phyloP scores from a whole-genome alignment of 2,113 vertebrate species.

The Nycticryphes semicollaris region DNA sequence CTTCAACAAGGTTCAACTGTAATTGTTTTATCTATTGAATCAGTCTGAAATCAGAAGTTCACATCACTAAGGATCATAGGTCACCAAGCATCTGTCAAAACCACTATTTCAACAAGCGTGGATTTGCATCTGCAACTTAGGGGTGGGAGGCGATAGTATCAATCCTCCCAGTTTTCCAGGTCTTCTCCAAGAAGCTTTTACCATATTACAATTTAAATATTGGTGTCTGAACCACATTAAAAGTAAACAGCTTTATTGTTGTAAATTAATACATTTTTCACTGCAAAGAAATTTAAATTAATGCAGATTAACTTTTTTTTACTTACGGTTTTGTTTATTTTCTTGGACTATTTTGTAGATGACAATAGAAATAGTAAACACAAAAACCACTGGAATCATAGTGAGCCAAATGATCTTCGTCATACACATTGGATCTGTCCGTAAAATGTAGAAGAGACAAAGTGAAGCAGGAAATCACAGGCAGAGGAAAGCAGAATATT shows the following conservation, averaged over 20 bases:
- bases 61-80: neutral
- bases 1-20: neutral
- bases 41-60: neutral
- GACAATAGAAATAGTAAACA: slow-evolving; percentile 39
- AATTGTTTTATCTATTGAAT: neutral
- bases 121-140: neutral
- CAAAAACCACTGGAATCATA: slow-evolving; percentile 67
- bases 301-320: neutral
- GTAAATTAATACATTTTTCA: neutral
- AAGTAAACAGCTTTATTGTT: neutral
- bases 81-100: neutral
- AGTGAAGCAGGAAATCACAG: slow-evolving; percentile 12
- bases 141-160: neutral
- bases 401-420: slow-evolving; percentile 69
- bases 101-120: neutral
- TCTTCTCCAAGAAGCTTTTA: neutral
- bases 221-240: neutral
- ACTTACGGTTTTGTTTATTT: slow-evolving; percentile 67
- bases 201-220: neutral
- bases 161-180: neutral
- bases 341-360: slow-evolving; percentile 68
- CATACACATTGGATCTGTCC: slow-evolving; percentile 64
- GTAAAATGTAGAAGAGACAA: slow-evolving; percentile 16
- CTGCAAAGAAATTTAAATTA: neutral
- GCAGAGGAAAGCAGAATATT: neutral